These are phyloP conservation scores for Vultur gryphus DNA, from an alignment of 2,797 vertebrate species.

Conservation along the genomic window DNA sequence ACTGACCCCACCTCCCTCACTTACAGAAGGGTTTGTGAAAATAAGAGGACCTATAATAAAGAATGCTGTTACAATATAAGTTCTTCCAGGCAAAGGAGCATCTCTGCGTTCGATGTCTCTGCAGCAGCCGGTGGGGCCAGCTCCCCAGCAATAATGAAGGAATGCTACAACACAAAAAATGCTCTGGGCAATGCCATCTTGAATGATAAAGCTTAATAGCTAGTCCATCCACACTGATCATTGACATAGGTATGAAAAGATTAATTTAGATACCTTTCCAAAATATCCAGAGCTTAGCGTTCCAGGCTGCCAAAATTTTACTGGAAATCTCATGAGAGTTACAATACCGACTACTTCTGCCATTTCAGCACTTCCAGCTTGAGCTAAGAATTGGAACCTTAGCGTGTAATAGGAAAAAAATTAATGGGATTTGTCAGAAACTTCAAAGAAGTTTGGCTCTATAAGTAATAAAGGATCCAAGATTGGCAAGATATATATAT, in stretches of 20 bases:
- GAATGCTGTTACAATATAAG: background rate
- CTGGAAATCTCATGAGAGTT: background rate
- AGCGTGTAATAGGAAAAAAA: background rate
- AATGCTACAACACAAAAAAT: background rate
- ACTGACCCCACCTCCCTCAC: background rate
- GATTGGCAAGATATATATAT: background rate
- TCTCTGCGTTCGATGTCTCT: background rate
- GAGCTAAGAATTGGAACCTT: background rate
- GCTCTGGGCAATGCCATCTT: background rate
- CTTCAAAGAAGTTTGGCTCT: background rate
- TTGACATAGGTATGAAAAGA: background rate
- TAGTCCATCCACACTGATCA: background rate
- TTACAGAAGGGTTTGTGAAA: background rate
- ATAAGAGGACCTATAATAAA: background rate
- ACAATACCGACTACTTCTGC: background rate
- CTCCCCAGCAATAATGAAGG: background rate
- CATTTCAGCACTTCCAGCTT: slow-evolving; percentile 14
- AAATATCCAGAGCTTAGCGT: background rate
- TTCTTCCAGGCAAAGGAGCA: background rate
- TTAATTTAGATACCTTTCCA: background rate
- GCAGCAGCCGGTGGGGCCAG: background rate
- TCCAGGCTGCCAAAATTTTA: background rate
- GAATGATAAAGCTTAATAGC: background rate
- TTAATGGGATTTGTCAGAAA: background rate
- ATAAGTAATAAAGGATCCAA: background rate